A percentile compares a stretch with the other conserved stretches of the same genome.
Evolutionary conservation across 1,140 invertebrate genomes (phyloP).

Genomic region (Drosophila pandora): DNA sequence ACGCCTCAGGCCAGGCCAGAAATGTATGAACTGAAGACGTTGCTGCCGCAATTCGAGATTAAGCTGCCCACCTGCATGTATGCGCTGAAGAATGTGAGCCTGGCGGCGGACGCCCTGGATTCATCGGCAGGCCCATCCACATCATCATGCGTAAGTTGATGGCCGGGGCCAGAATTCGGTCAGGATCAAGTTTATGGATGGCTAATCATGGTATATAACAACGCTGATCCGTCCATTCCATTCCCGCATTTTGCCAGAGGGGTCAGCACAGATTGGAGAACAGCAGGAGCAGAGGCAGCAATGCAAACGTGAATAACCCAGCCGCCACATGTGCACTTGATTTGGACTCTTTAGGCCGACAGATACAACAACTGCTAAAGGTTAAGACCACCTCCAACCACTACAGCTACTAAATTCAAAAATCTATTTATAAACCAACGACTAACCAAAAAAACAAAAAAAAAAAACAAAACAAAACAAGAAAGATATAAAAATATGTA

Average conservation of each 20-base stretch:
- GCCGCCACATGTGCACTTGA: conserved; percentile 71
- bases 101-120: conserved; percentile 26
- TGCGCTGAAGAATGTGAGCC: conserved; percentile 71
- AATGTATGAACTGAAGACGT: conserved; percentile 82
- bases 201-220: conserved; percentile 19
- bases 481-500: conserved; percentile 39
- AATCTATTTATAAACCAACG: conserved; percentile 60
- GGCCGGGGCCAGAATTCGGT: conserved; percentile 18
- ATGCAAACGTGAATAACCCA: conserved; percentile 41
- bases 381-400: conserved; percentile 64
- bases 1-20: conserved; percentile 15
- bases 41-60: conserved; percentile 80
- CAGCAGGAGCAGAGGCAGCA: conserved; percentile 41
- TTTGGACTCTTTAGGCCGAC: conserved; percentile 78
- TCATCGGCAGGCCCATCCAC: conserved; percentile 15
- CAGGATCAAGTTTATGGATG: conserved; percentile 15
- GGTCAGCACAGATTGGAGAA: conserved; percentile 23
- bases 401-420: conserved; percentile 42
- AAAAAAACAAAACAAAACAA: conserved; percentile 10
- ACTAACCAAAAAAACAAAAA: conserved; percentile 47
- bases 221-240: conserved; percentile 33
- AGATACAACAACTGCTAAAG: conserved; percentile 81
- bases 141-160: conserved; percentile 56
- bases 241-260: conserved; percentile 29
- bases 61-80: conserved; percentile 81